Base-by-base conservation (phyloP, 1,140 invertebrate genomes). In the Eumeta japonica region DNA sequence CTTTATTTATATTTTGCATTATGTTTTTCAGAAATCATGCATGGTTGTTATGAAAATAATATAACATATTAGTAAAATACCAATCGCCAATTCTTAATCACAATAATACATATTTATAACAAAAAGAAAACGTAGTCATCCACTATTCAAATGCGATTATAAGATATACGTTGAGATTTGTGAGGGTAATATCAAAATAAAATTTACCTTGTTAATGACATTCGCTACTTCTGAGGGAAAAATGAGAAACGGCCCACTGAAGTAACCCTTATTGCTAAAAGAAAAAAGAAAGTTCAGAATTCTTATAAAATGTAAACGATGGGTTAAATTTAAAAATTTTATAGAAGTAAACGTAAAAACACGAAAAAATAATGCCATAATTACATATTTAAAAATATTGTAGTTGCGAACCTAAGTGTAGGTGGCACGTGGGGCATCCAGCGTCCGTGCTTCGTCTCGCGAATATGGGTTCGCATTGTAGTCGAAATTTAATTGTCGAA, bases 181-280 rank as follows among this genome's bases (percentile, higher is more conserved):
- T n/a, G n/a, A n/a, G n/a, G n/a, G n/a, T n/a, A 39, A 29, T 24
- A 41, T 38, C 11, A 28, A 29, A 28, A 33, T 39, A 28, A 33
- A 44, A 39, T 27, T 46, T 53, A 76, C 74, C 80, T 81, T 52
- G 77, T 80, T 48, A 78, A 83, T 37, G 82, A 81, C 71, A 85
- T 88, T 64, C 79, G 84, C 34, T 0, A 96, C 86, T 76, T 98
- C 94, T 12, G 81, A 78, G 2, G 96, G 92, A 32, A 88, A 83
- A 28, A 98, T 83, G 50, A 97, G 85, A 85, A 91, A 94, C 0
- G 94, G 92, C 1, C 96, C 96, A 49, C 88, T 89, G 65, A 98
- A 94, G 58, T 89, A 96, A 31, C 86, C 86, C 51, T 92, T 89
- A 17, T 87, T 90, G 52, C 89, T 92, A 62, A 29, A 81, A 80